phyloP scores from a whole-genome alignment of 2,888 invertebrate species.

The Chrysolina americana region DNA sequence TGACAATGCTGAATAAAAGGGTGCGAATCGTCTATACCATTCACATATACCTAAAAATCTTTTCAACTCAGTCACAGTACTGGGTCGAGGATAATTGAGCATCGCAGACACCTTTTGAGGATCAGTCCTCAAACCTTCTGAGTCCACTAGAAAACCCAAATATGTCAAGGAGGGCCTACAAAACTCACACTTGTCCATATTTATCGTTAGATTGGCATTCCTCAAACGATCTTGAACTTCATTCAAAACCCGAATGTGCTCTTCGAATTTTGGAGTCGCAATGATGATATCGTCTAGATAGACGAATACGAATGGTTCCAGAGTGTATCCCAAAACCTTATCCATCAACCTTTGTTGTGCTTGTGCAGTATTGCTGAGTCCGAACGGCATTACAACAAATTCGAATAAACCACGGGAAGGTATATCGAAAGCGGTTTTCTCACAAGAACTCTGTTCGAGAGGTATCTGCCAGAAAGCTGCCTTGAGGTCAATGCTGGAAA shows the following conservation, averaged over 20 bases:
- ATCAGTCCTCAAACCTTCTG: not conserved
- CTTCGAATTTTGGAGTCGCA: constrained; percentile 39
- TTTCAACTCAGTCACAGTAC: not conserved
- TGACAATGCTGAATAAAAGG: not conserved
- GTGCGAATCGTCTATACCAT: not conserved
- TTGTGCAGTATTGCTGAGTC: constrained; percentile 51
- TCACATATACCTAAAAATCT: not conserved
- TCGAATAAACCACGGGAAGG: constrained; percentile 53
- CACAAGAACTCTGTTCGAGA: constrained; percentile 31
- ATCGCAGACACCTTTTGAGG: not conserved
- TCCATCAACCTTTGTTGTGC: constrained; percentile 46
- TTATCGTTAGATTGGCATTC: constrained; percentile 33
- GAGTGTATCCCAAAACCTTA: constrained; percentile 45
- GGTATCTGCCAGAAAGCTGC: constrained; percentile 41
- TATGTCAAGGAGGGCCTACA: not conserved
- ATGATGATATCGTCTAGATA: constrained; percentile 57
- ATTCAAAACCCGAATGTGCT: constrained; percentile 42
- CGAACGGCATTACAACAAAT: constrained; percentile 56
- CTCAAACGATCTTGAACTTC: constrained; percentile 42
- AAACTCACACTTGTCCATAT: not conserved
- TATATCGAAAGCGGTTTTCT: constrained; percentile 56
- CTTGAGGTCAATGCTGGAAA: constrained; percentile 40
- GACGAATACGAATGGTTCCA: constrained; percentile 50
- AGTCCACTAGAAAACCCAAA: not conserved
- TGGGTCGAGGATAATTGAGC: not conserved